phyloP scores from a whole-genome alignment of 2,888 invertebrate genomes.

The Podotricha telesiphe region DNA sequence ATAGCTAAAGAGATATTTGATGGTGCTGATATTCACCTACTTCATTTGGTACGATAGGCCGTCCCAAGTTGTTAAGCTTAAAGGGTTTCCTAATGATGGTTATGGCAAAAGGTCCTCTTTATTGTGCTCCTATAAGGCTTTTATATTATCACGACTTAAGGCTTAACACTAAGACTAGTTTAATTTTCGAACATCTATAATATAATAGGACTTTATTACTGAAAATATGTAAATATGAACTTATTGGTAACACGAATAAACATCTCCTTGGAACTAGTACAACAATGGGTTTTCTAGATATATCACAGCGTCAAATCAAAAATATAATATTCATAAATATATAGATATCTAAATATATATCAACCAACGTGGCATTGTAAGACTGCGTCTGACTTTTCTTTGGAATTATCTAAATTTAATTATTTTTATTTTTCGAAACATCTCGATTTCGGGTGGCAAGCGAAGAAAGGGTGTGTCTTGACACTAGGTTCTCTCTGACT shows the following conservation, averaged over 20 bases:
- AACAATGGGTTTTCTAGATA: neutral
- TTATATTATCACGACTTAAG: slow-evolving; percentile 71
- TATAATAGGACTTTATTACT: neutral
- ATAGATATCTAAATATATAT: no score
- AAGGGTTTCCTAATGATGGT: slow-evolving; percentile 74
- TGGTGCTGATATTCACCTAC: slow-evolving; percentile 60
- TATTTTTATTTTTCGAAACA: no score
- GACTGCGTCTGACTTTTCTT: no score
- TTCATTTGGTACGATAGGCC: slow-evolving; percentile 57
- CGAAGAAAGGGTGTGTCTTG: no score
- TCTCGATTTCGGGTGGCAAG: no score
- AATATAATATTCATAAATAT: no score
- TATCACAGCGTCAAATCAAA: no score
- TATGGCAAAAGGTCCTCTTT: slow-evolving; percentile 72
- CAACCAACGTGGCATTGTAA: no score
- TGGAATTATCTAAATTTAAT: no score
- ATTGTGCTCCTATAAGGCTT: slow-evolving; percentile 71
- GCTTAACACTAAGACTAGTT: slow-evolving; percentile 38
- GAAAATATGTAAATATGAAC: neutral
- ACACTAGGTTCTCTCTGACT: no score
- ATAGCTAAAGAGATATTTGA: slow-evolving; percentile 52
- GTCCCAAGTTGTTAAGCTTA: slow-evolving; percentile 65
- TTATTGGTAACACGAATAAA: neutral
- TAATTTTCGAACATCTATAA: neutral
- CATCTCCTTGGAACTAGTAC: neutral